Evolutionary conservation across 2,797 vertebrate species (phyloP).

Genomic region (Sparus aurata): DNA sequence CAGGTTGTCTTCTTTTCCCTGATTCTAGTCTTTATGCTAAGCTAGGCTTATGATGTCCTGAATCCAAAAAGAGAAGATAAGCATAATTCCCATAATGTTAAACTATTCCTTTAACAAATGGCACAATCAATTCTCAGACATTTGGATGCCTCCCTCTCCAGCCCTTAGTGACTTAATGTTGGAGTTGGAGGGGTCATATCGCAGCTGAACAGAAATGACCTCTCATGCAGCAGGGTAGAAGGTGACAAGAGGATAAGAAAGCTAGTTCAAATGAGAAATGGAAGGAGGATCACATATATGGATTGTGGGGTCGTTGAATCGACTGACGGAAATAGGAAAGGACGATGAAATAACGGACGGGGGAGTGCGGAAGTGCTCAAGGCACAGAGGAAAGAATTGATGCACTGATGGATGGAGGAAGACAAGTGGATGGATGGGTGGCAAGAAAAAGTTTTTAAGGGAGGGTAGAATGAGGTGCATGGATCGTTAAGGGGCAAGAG

Average conservation of each 20-base stretch:
- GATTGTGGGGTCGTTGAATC: slow-evolving; percentile 51
- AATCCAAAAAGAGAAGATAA: not conserved
- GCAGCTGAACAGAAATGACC: slow-evolving; percentile 42
- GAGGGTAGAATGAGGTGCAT: slow-evolving; percentile 36
- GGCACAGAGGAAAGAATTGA: slow-evolving; percentile 57
- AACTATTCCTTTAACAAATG: slow-evolving; percentile 13
- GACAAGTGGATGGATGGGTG: slow-evolving; percentile 62
- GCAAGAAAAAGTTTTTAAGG: slow-evolving; percentile 61
- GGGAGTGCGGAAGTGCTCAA: slow-evolving; percentile 52
- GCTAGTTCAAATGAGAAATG: slow-evolving; percentile 56
- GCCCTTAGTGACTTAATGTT: not conserved
- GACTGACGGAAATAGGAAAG: slow-evolving; percentile 46
- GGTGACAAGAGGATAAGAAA: slow-evolving; percentile 53
- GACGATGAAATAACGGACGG: slow-evolving; percentile 63
- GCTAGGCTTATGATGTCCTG: too few species aligned
- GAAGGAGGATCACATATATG: slow-evolving; percentile 37
- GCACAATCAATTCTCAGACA: not conserved
- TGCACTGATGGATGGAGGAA: slow-evolving; percentile 63
- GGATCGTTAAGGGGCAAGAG: slow-evolving; percentile 54
- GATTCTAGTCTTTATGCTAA: too few species aligned
- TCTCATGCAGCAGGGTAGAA: slow-evolving; percentile 28
- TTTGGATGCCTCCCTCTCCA: not conserved
- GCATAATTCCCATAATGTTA: not conserved
- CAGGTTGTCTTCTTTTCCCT: too few species aligned
- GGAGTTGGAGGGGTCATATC: slow-evolving; percentile 1